These are phyloP conservation scores for Neoscelio sp. DNA, from an alignment of 2,888 invertebrate species.

Conservation along the genomic window DNA sequence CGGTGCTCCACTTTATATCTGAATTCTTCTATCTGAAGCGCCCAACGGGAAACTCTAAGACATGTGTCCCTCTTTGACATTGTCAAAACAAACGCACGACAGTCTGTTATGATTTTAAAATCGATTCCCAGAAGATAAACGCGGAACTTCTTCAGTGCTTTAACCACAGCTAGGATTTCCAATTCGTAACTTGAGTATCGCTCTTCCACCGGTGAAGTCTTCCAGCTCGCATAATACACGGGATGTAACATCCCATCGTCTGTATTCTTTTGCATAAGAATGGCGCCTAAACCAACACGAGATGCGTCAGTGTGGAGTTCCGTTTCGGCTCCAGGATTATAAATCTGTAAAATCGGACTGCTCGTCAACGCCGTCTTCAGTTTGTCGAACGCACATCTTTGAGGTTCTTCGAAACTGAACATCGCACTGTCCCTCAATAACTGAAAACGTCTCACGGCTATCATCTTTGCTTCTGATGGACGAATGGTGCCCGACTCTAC, in stretches of 20 bases:
- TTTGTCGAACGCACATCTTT: background rate
- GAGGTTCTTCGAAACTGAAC: background rate
- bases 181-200: slow-evolving; percentile 70
- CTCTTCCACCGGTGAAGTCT: slow-evolving; percentile 62
- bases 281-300: background rate
- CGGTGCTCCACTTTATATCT: too few species aligned
- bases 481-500: background rate
- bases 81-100: slow-evolving; percentile 20
- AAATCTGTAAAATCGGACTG: background rate
- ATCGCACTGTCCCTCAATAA: too few species aligned
- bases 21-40: too few species aligned
- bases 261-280: background rate
- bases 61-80: too few species aligned
- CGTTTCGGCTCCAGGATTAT: background rate
- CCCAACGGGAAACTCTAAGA: too few species aligned
- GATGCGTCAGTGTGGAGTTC: slow-evolving; percentile 1
- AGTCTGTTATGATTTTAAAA: slow-evolving; percentile 55
- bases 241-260: slow-evolving; percentile 7
- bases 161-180: slow-evolving; percentile 68
- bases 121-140: slow-evolving; percentile 33
- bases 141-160: slow-evolving; percentile 62
- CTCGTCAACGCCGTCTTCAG: background rate
- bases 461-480: background rate
- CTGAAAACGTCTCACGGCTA: background rate
- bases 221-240: slow-evolving; percentile 25